These are phyloP conservation scores for Elaphurus davidianus DNA, from an alignment of 2,113 vertebrate genomes.

Conservation along the genomic window DNA sequence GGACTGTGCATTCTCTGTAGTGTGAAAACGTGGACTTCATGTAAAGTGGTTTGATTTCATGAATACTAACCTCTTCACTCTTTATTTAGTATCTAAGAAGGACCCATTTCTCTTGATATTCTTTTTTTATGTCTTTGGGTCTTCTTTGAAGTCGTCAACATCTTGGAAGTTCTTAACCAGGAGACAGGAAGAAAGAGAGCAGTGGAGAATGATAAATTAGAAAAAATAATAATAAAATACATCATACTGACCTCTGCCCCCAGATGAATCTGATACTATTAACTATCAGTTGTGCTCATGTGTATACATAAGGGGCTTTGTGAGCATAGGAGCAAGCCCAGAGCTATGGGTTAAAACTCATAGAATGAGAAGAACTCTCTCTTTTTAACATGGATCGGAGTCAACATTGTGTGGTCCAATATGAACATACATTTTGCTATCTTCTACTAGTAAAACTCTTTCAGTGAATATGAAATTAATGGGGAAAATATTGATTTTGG, in stretches of 20 bases:
- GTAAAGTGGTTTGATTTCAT: not conserved
- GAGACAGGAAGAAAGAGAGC: not conserved
- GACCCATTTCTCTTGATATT: not conserved
- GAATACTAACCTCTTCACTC: not conserved
- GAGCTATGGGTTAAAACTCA: not conserved
- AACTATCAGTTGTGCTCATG: not conserved
- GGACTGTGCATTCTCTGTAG: not conserved
- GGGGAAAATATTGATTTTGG: conserved; percentile 75
- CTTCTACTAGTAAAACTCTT: conserved; percentile 62
- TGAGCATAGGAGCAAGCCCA: not conserved
- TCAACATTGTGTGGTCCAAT: conserved; percentile 9
- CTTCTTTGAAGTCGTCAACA: not conserved
- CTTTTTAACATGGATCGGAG: conserved; percentile 20
- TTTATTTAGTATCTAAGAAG: not conserved
- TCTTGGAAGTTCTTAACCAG: not conserved
- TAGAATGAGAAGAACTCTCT: not conserved
- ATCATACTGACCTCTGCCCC: not conserved
- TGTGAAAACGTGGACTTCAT: not conserved
- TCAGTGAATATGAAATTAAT: conserved; percentile 68
- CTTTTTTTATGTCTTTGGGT: not conserved
- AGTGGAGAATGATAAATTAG: not conserved
- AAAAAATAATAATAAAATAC: not conserved
- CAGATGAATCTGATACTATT: not conserved
- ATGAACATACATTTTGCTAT: conserved; percentile 12
- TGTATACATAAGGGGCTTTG: not conserved